Evolutionary conservation across 1,140 invertebrate genomes (phyloP).

Genomic region (Drosophila nigromelanica): DNA sequence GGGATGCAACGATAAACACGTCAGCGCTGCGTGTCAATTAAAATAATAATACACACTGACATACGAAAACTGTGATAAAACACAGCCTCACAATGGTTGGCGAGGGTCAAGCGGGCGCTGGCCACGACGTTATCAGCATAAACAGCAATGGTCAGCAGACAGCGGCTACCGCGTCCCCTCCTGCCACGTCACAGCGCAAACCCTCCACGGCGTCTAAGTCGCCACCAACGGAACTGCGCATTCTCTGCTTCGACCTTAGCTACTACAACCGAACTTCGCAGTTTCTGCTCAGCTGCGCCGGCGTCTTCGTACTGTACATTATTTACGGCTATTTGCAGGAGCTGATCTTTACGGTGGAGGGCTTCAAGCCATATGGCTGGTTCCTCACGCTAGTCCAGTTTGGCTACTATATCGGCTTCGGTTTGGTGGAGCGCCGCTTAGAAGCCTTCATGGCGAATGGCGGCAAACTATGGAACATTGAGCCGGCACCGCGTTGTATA

Average conservation of each 20-base stretch:
- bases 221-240: constrained; percentile 84
- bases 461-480: constrained; percentile 45
- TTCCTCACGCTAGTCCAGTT: constrained; percentile 97
- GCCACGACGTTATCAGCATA: constrained; percentile 62
- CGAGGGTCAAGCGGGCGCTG: constrained; percentile 36
- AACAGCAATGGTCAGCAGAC: constrained; percentile 19
- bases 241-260: constrained; percentile 91
- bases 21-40: constrained; percentile 43
- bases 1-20: not conserved
- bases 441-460: constrained; percentile 82
- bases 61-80: constrained; percentile 38
- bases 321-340: constrained; percentile 97
- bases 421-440: constrained; percentile 89
- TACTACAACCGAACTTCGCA: constrained; percentile 88
- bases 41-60: constrained; percentile 6
- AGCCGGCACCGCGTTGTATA: constrained; percentile 90
- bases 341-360: constrained; percentile 94
- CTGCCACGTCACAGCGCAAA: constrained; percentile 42
- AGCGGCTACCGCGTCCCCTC: not conserved
- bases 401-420: constrained; percentile 92
- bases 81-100: constrained; percentile 30
- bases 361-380: constrained; percentile 95
- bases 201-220: constrained; percentile 45
- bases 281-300: constrained; percentile 90
- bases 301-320: constrained; percentile 94